Evolutionary conservation across 2,113 vertebrate species (phyloP).

Genomic region (Cebus imitator): DNA sequence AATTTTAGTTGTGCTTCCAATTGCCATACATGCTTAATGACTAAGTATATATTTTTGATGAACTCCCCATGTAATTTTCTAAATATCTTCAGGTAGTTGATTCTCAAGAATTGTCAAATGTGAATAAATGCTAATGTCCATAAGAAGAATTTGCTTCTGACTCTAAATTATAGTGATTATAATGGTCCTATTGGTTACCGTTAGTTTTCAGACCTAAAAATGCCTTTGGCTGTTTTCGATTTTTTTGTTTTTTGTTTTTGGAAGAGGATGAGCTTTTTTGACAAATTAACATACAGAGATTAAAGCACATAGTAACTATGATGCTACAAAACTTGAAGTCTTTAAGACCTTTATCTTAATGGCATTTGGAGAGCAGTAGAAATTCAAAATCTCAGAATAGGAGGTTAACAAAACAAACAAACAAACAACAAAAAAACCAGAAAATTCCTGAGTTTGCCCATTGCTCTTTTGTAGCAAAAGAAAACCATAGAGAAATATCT

Average conservation of each 20-base stretch:
- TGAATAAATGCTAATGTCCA: background rate
- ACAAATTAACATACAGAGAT: background rate
- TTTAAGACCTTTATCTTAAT: background rate
- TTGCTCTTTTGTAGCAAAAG: conserved; percentile 40
- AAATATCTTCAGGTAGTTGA: conserved; percentile 5
- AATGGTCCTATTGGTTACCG: background rate
- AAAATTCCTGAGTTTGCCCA: background rate
- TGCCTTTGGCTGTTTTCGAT: background rate
- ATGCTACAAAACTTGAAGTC: background rate
- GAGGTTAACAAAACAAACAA: background rate
- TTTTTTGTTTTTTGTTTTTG: background rate
- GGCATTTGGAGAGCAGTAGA: background rate
- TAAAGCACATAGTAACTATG: background rate
- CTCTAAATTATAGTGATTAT: background rate
- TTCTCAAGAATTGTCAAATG: background rate
- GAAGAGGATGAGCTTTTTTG: background rate
- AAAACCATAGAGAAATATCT: conserved; percentile 66
- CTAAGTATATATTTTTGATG: background rate
- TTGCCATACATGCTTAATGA: background rate
- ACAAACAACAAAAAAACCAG: background rate
- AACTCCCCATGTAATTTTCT: background rate
- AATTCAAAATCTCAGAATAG: background rate
- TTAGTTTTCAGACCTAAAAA: background rate
- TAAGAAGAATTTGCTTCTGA: background rate
- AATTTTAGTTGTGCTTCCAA: background rate